These are phyloP conservation scores for Ephialtes manifestator DNA, from an alignment of 2,888 invertebrate genomes.

Conservation along the genomic window DNA sequence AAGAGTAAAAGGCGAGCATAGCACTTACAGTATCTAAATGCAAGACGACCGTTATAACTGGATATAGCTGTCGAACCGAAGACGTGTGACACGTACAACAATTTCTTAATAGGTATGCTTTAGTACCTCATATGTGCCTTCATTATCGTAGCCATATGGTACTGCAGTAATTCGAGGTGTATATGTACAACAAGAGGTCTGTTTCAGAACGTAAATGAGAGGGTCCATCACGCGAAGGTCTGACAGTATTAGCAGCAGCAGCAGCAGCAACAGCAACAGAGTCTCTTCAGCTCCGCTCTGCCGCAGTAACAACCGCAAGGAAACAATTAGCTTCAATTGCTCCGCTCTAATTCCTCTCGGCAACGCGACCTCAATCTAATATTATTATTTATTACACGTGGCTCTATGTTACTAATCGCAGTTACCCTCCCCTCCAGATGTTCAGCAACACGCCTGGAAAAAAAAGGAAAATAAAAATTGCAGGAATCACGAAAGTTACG, in stretches of 20 bases:
- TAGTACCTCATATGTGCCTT: background rate
- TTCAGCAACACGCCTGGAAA: background rate
- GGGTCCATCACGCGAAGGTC: conserved; percentile 34
- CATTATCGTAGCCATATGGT: conserved; percentile 33
- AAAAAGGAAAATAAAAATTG: background rate
- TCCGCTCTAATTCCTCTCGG: conserved; percentile 67
- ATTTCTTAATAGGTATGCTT: conserved; percentile 3
- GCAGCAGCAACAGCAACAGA: background rate
- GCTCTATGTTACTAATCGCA: conserved; percentile 38
- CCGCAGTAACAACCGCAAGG: conserved; percentile 63
- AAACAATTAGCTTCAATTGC: conserved; percentile 71
- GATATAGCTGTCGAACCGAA: conserved; percentile 49
- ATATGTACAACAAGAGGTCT: background rate
- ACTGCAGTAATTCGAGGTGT: background rate
- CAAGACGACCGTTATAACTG: conserved; percentile 62
- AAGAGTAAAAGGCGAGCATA: conserved; percentile 55
- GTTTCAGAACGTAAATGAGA: conserved; percentile 45
- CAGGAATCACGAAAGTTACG: background rate
- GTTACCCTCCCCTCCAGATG: background rate
- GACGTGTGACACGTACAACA: conserved; percentile 29
- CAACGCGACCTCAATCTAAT: conserved; percentile 68
- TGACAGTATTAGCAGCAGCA: background rate
- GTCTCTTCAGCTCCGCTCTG: conserved; percentile 34
- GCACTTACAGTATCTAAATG: conserved; percentile 58
- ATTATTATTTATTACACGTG: conserved; percentile 66